Evolutionary conservation across 1,140 invertebrate species (phyloP), one percentile per base, ranked within the genome.

Genomic region (Drosophila eugracilis): DNA sequence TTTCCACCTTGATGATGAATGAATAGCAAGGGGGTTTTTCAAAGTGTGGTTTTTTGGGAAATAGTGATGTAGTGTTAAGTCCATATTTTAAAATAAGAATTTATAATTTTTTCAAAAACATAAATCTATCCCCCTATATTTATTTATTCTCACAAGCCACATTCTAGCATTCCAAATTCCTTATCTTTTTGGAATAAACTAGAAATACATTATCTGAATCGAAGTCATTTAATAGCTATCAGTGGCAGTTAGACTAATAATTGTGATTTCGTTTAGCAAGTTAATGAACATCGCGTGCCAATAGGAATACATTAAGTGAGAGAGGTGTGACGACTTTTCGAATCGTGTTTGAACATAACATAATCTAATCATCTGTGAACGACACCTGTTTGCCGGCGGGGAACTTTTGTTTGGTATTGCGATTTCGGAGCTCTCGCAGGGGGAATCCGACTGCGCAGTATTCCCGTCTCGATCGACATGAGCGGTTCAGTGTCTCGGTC

Each of bases 311-410:
- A n/a, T 42, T 24, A 19, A 15, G 9, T 21, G 36, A 26, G n/a
- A 17, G 45, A 37, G 53, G 71, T 55, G 65, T 60, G 55, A 36
- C 62, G 30, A 21, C 22, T 22, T 44, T 15, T 48, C 48, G 42
- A 10, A 17, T 21, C 10, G 17, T n/a, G 32, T 32, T 30, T 41
- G 14, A 15, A 26, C 26, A 12, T 21, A 1, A 12, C 28, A 3
- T 58, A 76, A 84, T 78, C 79, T 66, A 47, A 75, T 72, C 79
- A 71, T 34, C 26, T 47, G 42, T 28, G 19, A 59, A 45, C 37
- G 22, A 48, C 58, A 59, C 50, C 55, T 75, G 37, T 73, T 44
- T 47, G 39, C 3, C 42, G 12, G 60, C 30, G 52, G 48, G 65
- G 55, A 54, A 45, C 34, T 66, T 71, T 71, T 55, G 32, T 62